These are phyloP conservation scores for Mus minutoides DNA, from an alignment of 2,797 vertebrate genomes.

Conservation along the genomic window DNA sequence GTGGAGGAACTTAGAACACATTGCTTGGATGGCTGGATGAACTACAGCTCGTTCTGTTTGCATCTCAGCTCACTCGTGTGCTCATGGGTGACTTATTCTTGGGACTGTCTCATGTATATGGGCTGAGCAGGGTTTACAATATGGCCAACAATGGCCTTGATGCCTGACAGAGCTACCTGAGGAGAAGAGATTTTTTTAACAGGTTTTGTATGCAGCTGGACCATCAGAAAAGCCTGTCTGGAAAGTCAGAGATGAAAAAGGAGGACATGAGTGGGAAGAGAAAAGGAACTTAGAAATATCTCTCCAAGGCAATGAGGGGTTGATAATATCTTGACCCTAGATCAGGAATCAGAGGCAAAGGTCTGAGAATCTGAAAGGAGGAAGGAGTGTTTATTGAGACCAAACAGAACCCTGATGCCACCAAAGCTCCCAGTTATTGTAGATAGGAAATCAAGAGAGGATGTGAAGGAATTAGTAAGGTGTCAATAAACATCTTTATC, in stretches of 20 bases:
- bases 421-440: background rate
- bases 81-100: background rate
- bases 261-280: background rate
- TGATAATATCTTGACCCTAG: slow-evolving; percentile 28
- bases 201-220: background rate
- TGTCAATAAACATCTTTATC: background rate
- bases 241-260: slow-evolving; percentile 49
- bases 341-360: slow-evolving; percentile 44
- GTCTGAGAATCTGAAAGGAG: slow-evolving; percentile 42
- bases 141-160: background rate
- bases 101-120: background rate
- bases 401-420: background rate
- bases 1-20: background rate
- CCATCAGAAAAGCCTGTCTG: slow-evolving; percentile 22
- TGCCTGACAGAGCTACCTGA: background rate
- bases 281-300: background rate
- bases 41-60: background rate
- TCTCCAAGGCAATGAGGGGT: background rate
- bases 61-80: background rate
- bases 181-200: background rate
- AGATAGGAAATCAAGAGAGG: background rate
- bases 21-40: slow-evolving; percentile 13
- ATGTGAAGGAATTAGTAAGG: background rate
- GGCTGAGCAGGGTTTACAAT: background rate
- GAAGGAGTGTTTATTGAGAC: background rate